Evolutionary conservation across 1,140 invertebrate species (phyloP), one percentile per base, ranked within the genome.

Genomic region (Phenacoccus solenopsis): DNA sequence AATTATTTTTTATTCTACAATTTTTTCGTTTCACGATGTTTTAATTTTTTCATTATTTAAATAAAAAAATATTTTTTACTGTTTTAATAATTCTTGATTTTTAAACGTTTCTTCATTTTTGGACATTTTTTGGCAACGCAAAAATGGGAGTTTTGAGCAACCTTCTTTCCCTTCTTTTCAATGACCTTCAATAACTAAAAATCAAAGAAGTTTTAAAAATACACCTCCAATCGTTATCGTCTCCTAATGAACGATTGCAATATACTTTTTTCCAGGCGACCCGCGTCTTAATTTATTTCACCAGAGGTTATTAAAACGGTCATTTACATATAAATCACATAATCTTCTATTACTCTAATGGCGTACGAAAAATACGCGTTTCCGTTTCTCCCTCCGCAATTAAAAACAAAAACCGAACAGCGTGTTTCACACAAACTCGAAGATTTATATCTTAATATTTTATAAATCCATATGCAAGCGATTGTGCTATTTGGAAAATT

Each of bases 241-340:
- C 59, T 24, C 20, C 9, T 20, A 24, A 22, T 64, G 59, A 64
- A 64, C 20, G 59, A 64, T 64, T 10, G 25, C 12, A 64, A 64
- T 25, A 10, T 64, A 25, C 25, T 4, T 64, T 64, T 64, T 25
- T 10, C 25, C 38, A 49, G 20, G n/a, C n/a, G n/a, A n/a, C n/a
- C 38, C 20, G 38, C 25, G 20, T 9, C 25, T 64, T 64, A 64
- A 64, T 64, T 27, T 64, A 64, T 64, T 64, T 64, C 20, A 27
- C 16, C 2, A 64, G 59, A 64, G 13, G 59, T 64, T 27, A 64
- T 64, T 64, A 64, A 64, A 24, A 20, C 16, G 25, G 20, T 10
- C 59, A 64, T 64, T 64, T 64, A 64, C 59, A 64, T 64, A 64
- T 64, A 64, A 64, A 64, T 64, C 59, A 25, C 25, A 9, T 64